These are phyloP conservation scores for Cryptocephalus moraei DNA, from an alignment of 2,888 invertebrate species.

Conservation along the genomic window DNA sequence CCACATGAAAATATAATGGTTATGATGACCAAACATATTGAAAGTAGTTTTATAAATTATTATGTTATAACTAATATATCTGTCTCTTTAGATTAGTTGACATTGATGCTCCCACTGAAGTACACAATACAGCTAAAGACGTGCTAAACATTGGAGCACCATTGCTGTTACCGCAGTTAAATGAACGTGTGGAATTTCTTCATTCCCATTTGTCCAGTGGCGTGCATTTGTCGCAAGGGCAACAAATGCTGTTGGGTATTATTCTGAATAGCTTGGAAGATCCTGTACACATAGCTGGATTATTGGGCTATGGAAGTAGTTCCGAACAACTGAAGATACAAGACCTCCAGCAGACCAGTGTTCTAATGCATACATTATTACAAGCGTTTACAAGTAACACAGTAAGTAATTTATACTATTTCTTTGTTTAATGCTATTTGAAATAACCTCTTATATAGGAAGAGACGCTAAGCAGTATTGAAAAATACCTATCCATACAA, in stretches of 20 bases:
- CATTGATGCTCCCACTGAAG: conserved; percentile 39
- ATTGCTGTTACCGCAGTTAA: conserved; percentile 47
- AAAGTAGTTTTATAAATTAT: no score
- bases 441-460: conserved; percentile 21
- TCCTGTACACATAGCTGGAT: conserved; percentile 45
- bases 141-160: conserved; percentile 49
- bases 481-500: conserved; percentile 24
- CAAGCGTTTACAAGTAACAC: conserved; percentile 44
- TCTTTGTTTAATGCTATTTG: no score
- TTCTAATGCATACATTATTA: conserved; percentile 46
- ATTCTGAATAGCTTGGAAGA: conserved; percentile 51
- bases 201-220: conserved; percentile 45
- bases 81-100: conserved; percentile 33
- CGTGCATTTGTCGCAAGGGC: conserved; percentile 45
- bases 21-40: no score
- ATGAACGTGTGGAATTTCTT: conserved; percentile 48
- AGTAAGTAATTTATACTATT: conserved; percentile 29
- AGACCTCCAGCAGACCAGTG: conserved; percentile 35
- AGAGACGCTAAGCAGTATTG: conserved; percentile 28
- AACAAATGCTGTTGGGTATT: conserved; percentile 49
- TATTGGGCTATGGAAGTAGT: conserved; percentile 40
- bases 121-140: conserved; percentile 46
- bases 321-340: conserved; percentile 25
- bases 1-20: no score
- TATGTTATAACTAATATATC: no score